A percentile compares a stretch with the other conserved stretches of the same genome.
phyloP scores from a whole-genome alignment of 2,797 vertebrate genomes.

The Coilia nasus region DNA sequence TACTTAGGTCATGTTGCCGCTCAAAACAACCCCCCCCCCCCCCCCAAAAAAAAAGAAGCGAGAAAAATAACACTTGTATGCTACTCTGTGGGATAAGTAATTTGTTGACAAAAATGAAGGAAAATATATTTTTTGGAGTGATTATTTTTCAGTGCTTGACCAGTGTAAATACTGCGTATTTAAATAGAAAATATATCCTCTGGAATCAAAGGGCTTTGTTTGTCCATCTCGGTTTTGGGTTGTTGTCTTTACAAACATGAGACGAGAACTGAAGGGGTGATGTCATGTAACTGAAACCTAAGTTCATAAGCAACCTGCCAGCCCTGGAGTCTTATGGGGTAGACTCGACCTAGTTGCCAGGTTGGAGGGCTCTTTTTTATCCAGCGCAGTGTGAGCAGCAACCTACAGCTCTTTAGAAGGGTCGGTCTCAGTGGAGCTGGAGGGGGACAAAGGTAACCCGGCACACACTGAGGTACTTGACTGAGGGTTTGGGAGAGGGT shows the following conservation, averaged over 20 bases:
- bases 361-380: constrained; percentile 34
- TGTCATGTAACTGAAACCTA: constrained; percentile 63
- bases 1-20: constrained; percentile 20
- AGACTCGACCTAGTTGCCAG: constrained; percentile 59
- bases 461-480: constrained; percentile 35
- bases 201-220: constrained; percentile 32
- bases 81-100: not conserved
- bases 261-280: constrained; percentile 59
- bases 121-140: constrained; percentile 22
- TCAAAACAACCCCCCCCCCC: not conserved
- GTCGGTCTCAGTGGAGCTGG: not conserved
- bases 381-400: not conserved
- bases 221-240: constrained; percentile 27
- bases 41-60: not conserved
- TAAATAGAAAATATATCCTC: constrained; percentile 3
- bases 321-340: constrained; percentile 27
- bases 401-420: constrained; percentile 17
- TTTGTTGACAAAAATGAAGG: constrained; percentile 18
- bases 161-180: constrained; percentile 4
- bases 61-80: constrained; percentile 14
- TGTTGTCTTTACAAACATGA: constrained; percentile 25
- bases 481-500: constrained; percentile 56
- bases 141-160: not conserved
- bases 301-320: constrained; percentile 63
- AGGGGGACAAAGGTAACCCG: constrained; percentile 12